Conservation (phyloP, 2,888 invertebrate genomes). For the Horisme vitalbata region DNA sequence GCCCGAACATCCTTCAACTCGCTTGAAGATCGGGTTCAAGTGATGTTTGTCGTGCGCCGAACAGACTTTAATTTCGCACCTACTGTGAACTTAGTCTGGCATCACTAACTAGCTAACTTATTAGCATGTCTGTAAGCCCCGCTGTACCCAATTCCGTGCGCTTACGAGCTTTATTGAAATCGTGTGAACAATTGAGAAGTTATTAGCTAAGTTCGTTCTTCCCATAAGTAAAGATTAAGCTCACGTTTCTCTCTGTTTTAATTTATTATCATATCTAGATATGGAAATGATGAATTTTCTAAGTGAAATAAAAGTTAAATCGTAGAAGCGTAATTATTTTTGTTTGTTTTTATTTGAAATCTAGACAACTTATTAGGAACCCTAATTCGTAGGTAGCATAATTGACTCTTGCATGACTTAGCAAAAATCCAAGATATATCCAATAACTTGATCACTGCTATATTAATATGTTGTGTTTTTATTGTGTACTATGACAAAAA, state of each 20-base stretch:
- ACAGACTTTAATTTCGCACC: constrained; percentile 56
- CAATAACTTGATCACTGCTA: too few relatives aligned
- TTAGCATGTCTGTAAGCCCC: constrained; percentile 49
- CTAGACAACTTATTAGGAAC: too few relatives aligned
- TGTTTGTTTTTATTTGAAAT: too few relatives aligned
- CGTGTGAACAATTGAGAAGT: constrained; percentile 22
- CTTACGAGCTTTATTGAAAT: constrained; percentile 23
- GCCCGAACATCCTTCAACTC: constrained; percentile 42
- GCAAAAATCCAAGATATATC: too few relatives aligned
- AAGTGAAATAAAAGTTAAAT: too few relatives aligned
- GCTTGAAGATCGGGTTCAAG: constrained; percentile 50
- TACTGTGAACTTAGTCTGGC: constrained; percentile 45
- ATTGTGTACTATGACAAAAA: too few relatives aligned
- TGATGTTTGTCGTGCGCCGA: constrained; percentile 43
- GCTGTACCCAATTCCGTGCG: constrained; percentile 30
- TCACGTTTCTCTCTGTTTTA: neutral
- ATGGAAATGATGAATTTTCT: too few relatives aligned
- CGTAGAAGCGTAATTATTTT: too few relatives aligned
- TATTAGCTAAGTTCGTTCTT: constrained; percentile 20
- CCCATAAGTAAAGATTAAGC: neutral
- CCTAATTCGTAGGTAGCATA: too few relatives aligned
- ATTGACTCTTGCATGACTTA: too few relatives aligned
- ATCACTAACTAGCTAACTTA: constrained; percentile 49
- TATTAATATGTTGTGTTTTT: too few relatives aligned
- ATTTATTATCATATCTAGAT: too few relatives aligned